Base-by-base conservation (phyloP, 2,888 invertebrate species). In the Hyalella azteca region DNA sequence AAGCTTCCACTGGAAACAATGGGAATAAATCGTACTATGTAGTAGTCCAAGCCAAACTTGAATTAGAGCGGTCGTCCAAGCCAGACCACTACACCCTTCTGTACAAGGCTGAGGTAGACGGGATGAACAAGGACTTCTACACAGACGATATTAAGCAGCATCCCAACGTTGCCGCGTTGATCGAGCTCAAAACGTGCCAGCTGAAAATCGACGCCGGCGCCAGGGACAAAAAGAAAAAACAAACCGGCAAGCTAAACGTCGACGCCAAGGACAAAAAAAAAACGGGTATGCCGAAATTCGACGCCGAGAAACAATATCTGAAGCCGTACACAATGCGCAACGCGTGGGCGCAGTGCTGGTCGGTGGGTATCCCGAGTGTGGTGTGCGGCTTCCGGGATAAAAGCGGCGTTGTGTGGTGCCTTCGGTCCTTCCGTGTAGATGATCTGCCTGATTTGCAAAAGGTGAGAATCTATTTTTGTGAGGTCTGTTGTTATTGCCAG, bases 281-380 rank as follows among this genome's bases (percentile, higher is more conserved):
- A n/a, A n/a, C 54, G 3, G 26, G 29, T 3, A 22, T 26, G 11
- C 22, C 29, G 11, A 54, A 54, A 29, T 54, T 22, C 19, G n/a
- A n/a, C n/a, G n/a, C n/a, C n/a, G 9, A n/a, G 26, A 22, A 29
- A 5, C 29, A 54, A 7, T 22, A 29, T 9, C 54, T 54, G 15
- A 54, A 54, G 9, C 22, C 5, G 4, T 54, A 54, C 26, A 54
- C 22, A 29, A 9, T 54, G 26, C 85, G 89, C 5, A 93, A 92
- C 86, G 94, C 94, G 93, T 95, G 94, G 94, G 91, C 92, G 78
- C 94, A 95, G 87, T 92, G 92, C 77, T 93, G 92, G 87, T 89
- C 94, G 40, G 91, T 91, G 60, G 93, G 93, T 5, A 90, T 94
- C 77, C 89, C 91, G 40, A 90, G 90, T 84, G 90, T 94, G 80